A percentile compares a stretch with the other conserved stretches of the same genome.
These are phyloP conservation scores for Diadegma fenestrale DNA, from an alignment of 2,888 invertebrate species.

Conservation along the genomic window DNA sequence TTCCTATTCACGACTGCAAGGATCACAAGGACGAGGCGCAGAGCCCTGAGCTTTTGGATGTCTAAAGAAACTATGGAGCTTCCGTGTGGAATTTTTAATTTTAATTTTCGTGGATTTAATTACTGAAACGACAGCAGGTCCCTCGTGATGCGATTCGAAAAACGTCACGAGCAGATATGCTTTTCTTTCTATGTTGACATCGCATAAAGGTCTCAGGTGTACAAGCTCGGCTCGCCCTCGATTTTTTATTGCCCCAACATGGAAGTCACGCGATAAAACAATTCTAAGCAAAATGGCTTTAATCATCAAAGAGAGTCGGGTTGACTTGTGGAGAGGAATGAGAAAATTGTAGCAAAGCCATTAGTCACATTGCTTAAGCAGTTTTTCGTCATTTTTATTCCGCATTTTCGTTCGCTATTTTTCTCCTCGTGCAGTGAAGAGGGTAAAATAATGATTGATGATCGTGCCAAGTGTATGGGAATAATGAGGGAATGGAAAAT, in stretches of 20 bases:
- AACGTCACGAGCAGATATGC: background rate
- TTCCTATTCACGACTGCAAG: too few species aligned
- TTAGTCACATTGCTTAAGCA: constrained; percentile 64
- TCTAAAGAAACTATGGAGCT: background rate
- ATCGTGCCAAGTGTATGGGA: constrained; percentile 27
- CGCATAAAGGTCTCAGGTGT: constrained; percentile 52
- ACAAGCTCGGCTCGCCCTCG: constrained; percentile 42
- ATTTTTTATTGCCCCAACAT: constrained; percentile 41
- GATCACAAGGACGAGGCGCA: too few species aligned
- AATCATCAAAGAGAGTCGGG: constrained; percentile 53
- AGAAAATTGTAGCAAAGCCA: constrained; percentile 39
- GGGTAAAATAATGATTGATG: constrained; percentile 65
- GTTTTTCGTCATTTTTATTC: constrained; percentile 44
- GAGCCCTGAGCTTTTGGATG: too few species aligned
- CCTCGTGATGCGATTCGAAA: background rate
- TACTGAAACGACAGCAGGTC: background rate
- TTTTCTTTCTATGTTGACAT: constrained; percentile 18
- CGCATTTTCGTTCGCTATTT: constrained; percentile 25
- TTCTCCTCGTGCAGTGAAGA: background rate
- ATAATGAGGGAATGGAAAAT: constrained; percentile 59
- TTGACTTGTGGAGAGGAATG: constrained; percentile 20
- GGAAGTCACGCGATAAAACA: constrained; percentile 66
- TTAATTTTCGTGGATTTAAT: background rate
- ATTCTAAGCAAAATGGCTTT: constrained; percentile 65
- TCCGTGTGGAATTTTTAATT: too few species aligned